Evolutionary conservation across 2,888 invertebrate species (phyloP).

Genomic region (Meta bourneti): DNA sequence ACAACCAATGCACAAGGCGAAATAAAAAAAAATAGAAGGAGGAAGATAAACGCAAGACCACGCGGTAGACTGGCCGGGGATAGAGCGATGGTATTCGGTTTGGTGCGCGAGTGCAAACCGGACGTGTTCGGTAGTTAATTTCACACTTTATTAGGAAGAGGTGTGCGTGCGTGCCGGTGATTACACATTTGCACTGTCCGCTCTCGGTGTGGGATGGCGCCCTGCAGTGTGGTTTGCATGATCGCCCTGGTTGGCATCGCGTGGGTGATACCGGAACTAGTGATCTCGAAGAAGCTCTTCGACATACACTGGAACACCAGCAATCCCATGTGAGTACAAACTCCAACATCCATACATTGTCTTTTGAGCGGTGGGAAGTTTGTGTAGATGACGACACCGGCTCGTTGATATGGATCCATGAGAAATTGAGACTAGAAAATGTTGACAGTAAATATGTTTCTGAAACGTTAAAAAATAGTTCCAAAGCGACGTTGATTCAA

Average conservation of each 20-base stretch:
- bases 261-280: conserved; percentile 67
- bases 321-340: conserved; percentile 73
- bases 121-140: conserved; percentile 58
- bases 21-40: not conserved
- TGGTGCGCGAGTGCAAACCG: conserved; percentile 51
- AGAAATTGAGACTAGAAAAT: too few species aligned
- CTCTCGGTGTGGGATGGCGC: conserved; percentile 29
- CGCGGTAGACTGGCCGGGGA: conserved; percentile 46
- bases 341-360: not conserved
- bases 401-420: too few species aligned
- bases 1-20: conserved; percentile 35
- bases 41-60: conserved; percentile 37
- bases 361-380: too few species aligned
- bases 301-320: conserved; percentile 75
- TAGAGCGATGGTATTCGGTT: conserved; percentile 43
- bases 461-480: too few species aligned
- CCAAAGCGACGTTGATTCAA: too few species aligned
- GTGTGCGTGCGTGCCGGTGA: conserved; percentile 38
- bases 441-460: too few species aligned
- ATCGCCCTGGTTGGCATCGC: conserved; percentile 44
- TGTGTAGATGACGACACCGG: too few species aligned
- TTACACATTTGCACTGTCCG: not conserved
- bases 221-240: conserved; percentile 55
- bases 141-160: conserved; percentile 36
- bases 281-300: conserved; percentile 71